Evolutionary conservation across 2,888 invertebrate genomes (phyloP).

Genomic region (Amphipyra tragopoginis): DNA sequence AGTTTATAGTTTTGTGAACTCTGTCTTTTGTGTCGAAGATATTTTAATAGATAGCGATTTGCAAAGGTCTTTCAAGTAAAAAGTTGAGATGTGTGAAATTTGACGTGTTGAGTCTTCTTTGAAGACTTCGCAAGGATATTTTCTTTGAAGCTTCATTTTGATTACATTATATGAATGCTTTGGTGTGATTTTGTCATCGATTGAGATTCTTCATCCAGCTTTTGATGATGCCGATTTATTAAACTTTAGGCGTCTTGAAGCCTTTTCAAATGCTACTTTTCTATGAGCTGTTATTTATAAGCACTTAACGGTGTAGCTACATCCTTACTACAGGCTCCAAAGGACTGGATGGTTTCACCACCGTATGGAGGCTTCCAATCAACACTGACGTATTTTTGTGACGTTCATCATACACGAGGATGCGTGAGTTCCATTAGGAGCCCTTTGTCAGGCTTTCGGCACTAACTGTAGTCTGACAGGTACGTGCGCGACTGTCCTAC

Average conservation of each 20-base stretch:
- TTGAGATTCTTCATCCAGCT: neutral
- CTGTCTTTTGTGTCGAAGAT: conserved; percentile 26
- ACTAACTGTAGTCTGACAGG: too few relatives aligned
- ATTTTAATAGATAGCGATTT: conserved; percentile 43
- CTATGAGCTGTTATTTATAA: too few relatives aligned
- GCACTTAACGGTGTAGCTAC: too few relatives aligned
- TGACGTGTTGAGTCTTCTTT: conserved; percentile 13
- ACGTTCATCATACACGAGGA: too few relatives aligned
- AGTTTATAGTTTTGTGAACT: conserved; percentile 55
- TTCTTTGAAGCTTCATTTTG: conserved; percentile 11
- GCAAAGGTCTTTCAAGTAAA: conserved; percentile 17
- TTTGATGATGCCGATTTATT: neutral
- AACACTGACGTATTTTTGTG: too few relatives aligned
- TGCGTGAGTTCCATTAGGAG: too few relatives aligned
- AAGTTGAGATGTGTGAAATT: conserved; percentile 45
- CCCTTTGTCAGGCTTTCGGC: too few relatives aligned
- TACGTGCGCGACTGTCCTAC: too few relatives aligned
- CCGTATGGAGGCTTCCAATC: too few relatives aligned
- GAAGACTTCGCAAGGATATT: conserved; percentile 6
- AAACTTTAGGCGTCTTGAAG: neutral
- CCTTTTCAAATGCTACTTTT: neutral
- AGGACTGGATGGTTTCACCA: too few relatives aligned
- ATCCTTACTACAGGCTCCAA: too few relatives aligned
- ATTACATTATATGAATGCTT: conserved; percentile 2
- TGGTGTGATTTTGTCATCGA: conserved; percentile 1